phyloP scores from a whole-genome alignment of 2,888 invertebrate genomes.

The Ochlodes sylvanus region DNA sequence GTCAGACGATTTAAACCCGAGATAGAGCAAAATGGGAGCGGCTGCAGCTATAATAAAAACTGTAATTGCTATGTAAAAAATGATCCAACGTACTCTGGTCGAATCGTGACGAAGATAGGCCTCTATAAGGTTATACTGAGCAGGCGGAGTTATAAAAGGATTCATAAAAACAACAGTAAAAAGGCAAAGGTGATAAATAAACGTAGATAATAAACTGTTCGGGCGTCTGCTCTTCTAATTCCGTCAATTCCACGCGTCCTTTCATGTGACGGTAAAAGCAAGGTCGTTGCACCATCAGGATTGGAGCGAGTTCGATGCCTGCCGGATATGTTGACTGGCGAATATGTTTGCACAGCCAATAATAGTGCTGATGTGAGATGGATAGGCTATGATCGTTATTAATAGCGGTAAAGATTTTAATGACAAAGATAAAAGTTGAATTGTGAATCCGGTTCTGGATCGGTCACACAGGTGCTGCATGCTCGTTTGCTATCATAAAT shows the following conservation, averaged over 20 bases:
- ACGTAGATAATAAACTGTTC: slow-evolving; percentile 25
- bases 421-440: too few species aligned
- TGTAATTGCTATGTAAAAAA: slow-evolving; percentile 39
- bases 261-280: slow-evolving; percentile 44
- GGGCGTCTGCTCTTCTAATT: slow-evolving; percentile 26
- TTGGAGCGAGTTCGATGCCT: slow-evolving; percentile 45
- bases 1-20: slow-evolving; percentile 41
- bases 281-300: slow-evolving; percentile 50
- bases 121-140: slow-evolving; percentile 25
- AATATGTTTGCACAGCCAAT: slow-evolving; percentile 41
- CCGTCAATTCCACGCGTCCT: slow-evolving; percentile 42
- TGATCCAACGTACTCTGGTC: slow-evolving; percentile 19
- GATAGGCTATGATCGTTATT: slow-evolving; percentile 11
- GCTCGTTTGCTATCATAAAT: too few species aligned
- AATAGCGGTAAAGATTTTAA: too few species aligned
- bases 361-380: not conserved
- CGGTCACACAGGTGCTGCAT: too few species aligned
- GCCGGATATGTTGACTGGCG: slow-evolving; percentile 48
- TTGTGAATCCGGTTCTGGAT: too few species aligned
- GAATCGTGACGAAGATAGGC: slow-evolving; percentile 27
- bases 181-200: slow-evolving; percentile 26
- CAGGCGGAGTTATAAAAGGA: slow-evolving; percentile 19
- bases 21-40: slow-evolving; percentile 36
- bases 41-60: slow-evolving; percentile 32
- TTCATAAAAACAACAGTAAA: slow-evolving; percentile 30